Evolutionary conservation across 2,888 invertebrate species (phyloP), one percentile per base, ranked within the genome.

Genomic region (Doris montereyensis): DNA sequence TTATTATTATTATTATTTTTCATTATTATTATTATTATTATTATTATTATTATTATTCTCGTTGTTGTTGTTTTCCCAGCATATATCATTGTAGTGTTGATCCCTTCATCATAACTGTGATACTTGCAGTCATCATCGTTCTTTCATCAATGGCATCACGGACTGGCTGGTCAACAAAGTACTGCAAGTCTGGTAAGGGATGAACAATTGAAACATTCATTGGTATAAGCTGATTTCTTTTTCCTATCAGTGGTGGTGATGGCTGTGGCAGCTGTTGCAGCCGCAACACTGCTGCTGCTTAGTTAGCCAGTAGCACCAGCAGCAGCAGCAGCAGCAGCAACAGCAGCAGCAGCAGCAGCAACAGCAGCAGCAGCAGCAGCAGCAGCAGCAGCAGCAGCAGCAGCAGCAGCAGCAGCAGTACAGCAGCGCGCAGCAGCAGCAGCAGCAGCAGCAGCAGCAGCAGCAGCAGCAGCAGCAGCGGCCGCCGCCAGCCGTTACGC

Each of bases 81-180:
- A 5, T 78, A n/a, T 67, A 10, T 76, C 32, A 76, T 76, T 26
- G 73, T 57, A 17, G 2, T 21, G 8, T 70, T 30, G 32, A 79
- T 57, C 75, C 77, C 8, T 70, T 70, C 3, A 60, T 81, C 10
- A 13, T 81, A 57, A 65, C 60, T 30, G 4, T 77, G 10, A 24
- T 73, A 8, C 35, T 79, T 17, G 79, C 79, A 5, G 57, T 28
- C 17, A 0, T 75, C 5, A 62, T 79, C 57, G 0, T 32, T 2
- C 32, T 79, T 28, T 81, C n/a, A 57, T 60, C 5, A 1, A 71
- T 24, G 86, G 83, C 17, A 30, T 82, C 41, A 76, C 76, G 5
- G 76, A 79, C 34, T 79, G 79, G 79, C 75, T 79, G 17, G 60
- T 79, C 34, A 35, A 79, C 52, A 71, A 52, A 21, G 13, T 76